These are phyloP conservation scores for Cephalotes varians DNA, from an alignment of 2,888 invertebrate genomes.

Conservation along the genomic window DNA sequence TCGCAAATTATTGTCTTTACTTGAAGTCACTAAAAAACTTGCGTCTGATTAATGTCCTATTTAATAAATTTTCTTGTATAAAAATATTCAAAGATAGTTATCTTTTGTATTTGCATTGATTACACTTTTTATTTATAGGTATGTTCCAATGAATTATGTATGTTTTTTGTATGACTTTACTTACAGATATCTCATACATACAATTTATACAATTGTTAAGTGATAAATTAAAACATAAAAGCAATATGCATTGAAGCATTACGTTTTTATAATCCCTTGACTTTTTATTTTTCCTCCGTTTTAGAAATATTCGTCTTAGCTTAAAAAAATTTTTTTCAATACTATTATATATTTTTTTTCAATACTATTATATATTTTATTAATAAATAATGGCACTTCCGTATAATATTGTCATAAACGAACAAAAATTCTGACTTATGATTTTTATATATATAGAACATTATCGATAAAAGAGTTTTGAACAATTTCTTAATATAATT, in stretches of 20 bases:
- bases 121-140: not conserved
- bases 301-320: not conserved
- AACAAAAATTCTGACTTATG: not conserved
- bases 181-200: slow-evolving; percentile 53
- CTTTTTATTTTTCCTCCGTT: not conserved
- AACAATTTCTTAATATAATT: not conserved
- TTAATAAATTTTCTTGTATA: slow-evolving; percentile 1
- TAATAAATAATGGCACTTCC: not conserved
- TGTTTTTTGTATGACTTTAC: slow-evolving; percentile 56
- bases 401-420: not conserved
- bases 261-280: slow-evolving; percentile 15
- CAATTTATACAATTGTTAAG: slow-evolving; percentile 68
- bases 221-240: slow-evolving; percentile 60
- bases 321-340: no score
- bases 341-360: not conserved
- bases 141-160: slow-evolving; percentile 50
- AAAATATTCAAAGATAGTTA: not conserved
- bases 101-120: not conserved
- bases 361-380: not conserved
- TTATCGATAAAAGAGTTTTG: not conserved
- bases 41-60: not conserved
- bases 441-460: not conserved
- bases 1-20: not conserved
- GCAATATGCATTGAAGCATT: slow-evolving; percentile 40
- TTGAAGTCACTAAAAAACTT: not conserved